Percentiles rank a stretch among this genome's conserved stretches.
These are phyloP conservation scores for Calyptomena viridis DNA, from an alignment of 2,113 vertebrate species.

Conservation along the genomic window DNA sequence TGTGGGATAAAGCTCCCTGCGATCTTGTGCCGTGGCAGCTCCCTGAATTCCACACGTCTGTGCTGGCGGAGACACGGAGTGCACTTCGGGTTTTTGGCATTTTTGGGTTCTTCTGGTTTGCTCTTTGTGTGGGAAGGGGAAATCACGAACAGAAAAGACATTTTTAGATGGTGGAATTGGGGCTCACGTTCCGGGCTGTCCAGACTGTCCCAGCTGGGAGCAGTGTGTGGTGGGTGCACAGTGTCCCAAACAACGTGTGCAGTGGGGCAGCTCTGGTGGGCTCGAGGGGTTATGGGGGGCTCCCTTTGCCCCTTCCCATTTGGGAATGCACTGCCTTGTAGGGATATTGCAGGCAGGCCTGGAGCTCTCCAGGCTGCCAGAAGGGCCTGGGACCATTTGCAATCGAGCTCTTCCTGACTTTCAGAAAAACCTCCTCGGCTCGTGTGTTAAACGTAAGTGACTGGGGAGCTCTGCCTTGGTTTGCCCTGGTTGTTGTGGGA, in stretches of 20 bases:
- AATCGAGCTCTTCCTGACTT: background rate
- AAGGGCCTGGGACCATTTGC: background rate
- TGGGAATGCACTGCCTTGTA: background rate
- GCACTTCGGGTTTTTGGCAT: background rate
- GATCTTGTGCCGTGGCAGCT: accelerated
- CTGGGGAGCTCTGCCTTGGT: background rate
- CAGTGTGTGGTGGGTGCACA: accelerated
- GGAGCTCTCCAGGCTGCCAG: background rate
- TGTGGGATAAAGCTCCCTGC: background rate
- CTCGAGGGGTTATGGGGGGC: background rate
- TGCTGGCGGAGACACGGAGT: accelerated
- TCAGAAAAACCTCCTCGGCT: background rate
- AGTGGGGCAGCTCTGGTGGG: background rate
- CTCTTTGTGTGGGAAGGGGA: background rate
- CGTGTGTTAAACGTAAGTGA: background rate
- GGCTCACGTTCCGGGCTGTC: background rate
- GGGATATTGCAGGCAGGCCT: background rate
- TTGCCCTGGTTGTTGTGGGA: background rate
- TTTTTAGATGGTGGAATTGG: background rate
- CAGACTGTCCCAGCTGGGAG: background rate
- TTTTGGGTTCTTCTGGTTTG: background rate
- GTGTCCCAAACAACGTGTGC: background rate
- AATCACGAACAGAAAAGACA: accelerated
- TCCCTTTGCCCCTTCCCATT: background rate
- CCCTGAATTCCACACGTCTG: accelerated